Evolutionary conservation across 2,888 invertebrate species (phyloP).

Genomic region (Exephanes ischioxanthus): DNA sequence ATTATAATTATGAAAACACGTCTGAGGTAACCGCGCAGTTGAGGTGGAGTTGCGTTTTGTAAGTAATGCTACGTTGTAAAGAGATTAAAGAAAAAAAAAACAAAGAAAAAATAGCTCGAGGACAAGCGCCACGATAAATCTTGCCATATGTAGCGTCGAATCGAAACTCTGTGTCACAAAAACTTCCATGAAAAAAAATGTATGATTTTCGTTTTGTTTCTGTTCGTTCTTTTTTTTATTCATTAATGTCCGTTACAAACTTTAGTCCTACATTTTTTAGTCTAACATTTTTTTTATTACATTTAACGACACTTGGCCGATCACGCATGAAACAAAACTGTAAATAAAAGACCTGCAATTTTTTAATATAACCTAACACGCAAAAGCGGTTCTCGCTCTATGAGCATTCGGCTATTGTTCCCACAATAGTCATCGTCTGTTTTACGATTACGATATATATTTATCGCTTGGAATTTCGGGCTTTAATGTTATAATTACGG

Average conservation of each 20-base stretch:
- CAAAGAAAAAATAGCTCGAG: slow-evolving; percentile 4
- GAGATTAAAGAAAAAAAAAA: neutral
- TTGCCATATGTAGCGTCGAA: slow-evolving; percentile 61
- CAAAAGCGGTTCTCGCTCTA: slow-evolving; percentile 25
- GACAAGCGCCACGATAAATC: slow-evolving; percentile 37
- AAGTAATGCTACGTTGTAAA: slow-evolving; percentile 55
- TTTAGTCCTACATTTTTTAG: too few relatives aligned
- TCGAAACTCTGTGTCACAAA: slow-evolving; percentile 49
- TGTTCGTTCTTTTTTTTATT: slow-evolving; percentile 1
- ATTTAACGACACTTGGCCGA: slow-evolving; percentile 29
- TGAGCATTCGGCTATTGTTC: slow-evolving; percentile 28
- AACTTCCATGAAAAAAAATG: slow-evolving; percentile 52
- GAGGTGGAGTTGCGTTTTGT: slow-evolving; percentile 60
- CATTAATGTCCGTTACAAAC: neutral
- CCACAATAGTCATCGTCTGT: slow-evolving; percentile 7
- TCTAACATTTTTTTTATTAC: slow-evolving; percentile 8
- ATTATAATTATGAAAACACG: slow-evolving; percentile 63
- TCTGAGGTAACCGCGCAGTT: slow-evolving; percentile 49
- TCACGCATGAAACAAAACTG: slow-evolving; percentile 50
- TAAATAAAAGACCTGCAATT: slow-evolving; percentile 58
- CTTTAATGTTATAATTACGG: slow-evolving; percentile 11
- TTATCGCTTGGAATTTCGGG: slow-evolving; percentile 29
- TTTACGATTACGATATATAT: neutral
- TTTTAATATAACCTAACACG: slow-evolving; percentile 35
- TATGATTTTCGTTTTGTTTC: slow-evolving; percentile 43